Base-by-base conservation (phyloP, 2,113 vertebrate genomes). In the Casuarius casuarius region DNA sequence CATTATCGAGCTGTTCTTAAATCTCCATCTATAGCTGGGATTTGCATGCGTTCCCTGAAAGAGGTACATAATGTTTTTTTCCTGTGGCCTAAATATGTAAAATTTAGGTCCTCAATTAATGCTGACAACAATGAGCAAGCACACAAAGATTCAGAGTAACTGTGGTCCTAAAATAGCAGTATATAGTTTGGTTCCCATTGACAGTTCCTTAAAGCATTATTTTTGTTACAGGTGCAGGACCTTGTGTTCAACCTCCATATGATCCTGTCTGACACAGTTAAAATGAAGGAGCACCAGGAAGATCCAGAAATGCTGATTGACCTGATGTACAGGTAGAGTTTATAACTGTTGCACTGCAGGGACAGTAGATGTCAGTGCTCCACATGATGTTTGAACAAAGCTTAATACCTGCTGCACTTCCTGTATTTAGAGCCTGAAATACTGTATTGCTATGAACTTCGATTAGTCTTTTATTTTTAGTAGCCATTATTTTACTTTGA, bases 201-300 rank as follows among this genome's bases (percentile, higher is more conserved):
- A 33, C 66, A 46, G 5, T 92, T 94, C 46, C n/a, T 86, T 31
- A 29, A 49, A 92, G 22, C 26, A 35, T 8, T n/a, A 4, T 78
- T 0, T 78, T 66, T 78, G 72, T 97, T 95, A 67, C 95, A 99
- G 99, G 99, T 99, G 65, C 99, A 99, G 91, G 99, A 99, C 97
- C 98, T 99, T 61, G 99, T 99, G 65, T 99, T 99, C 96, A 99
- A 99, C 96, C 98, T 99, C 83, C 99, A 99, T 82, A 99, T 99
- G 99, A 99, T 99, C 97, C 98, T 99, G 17, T 99, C 99, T 2
- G 99, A 99, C 97, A 99, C 99, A 5, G 99, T 99, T 66, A 99
- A 99, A 97, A 99, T 99, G 99, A 99, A 99, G 97, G 99, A 99
- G 84, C 99, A 99, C 93, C 99, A 99, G 89, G 99, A 99, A 94